Conservation (phyloP, 2,888 invertebrate genomes). For the Polydrusus pterygomalis region DNA sequence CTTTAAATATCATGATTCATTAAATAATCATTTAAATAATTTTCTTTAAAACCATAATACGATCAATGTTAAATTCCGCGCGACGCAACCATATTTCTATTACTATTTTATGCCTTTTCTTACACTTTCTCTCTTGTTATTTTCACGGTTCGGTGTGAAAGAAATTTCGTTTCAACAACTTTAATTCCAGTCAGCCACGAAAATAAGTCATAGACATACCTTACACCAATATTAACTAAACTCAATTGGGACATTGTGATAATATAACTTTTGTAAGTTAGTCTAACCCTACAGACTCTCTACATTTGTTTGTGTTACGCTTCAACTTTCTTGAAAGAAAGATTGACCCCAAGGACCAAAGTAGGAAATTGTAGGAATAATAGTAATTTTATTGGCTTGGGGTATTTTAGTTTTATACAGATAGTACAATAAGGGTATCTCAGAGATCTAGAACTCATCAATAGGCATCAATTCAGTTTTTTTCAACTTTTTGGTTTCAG, state of each 20-base stretch:
- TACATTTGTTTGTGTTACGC: conserved; percentile 22
- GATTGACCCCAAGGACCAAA: conserved; percentile 1
- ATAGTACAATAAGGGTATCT: background rate
- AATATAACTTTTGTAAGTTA: background rate
- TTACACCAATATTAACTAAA: background rate
- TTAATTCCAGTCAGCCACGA: background rate
- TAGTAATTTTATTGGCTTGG: conserved; percentile 12
- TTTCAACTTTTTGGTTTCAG: too few species aligned
- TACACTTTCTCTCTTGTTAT: too few species aligned
- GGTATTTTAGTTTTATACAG: too few species aligned
- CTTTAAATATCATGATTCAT: too few species aligned
- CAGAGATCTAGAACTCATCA: too few species aligned
- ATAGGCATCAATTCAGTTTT: too few species aligned
- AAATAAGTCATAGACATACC: background rate
- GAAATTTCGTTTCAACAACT: background rate
- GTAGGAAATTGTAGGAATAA: background rate
- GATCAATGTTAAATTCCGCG: too few species aligned
- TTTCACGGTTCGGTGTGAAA: too few species aligned
- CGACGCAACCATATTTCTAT: too few species aligned
- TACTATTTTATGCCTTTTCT: too few species aligned
- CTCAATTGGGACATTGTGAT: background rate
- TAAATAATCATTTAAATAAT: too few species aligned
- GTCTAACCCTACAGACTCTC: background rate
- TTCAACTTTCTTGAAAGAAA: conserved; percentile 10
- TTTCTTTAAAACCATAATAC: too few species aligned